Percentiles rank a stretch among this genome's conserved stretches.
Evolutionary conservation across 2,888 invertebrate species (phyloP).

Genomic region (Orthosia gracilis): DNA sequence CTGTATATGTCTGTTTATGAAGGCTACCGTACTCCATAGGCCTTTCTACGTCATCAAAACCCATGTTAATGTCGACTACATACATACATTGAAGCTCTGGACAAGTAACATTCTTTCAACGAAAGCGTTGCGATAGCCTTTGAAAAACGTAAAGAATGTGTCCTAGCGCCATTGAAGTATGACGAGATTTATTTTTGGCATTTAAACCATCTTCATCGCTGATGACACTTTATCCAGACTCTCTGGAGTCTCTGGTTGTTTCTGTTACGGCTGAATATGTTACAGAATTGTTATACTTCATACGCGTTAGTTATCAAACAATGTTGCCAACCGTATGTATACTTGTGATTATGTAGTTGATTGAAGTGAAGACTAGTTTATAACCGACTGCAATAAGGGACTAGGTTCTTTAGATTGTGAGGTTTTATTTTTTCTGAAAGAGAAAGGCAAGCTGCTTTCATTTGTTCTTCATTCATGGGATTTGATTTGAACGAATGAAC

Average conservation of each 20-base stretch:
- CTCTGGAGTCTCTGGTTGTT: too few relatives aligned
- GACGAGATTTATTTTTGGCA: too few relatives aligned
- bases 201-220: too few relatives aligned
- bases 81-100: neutral
- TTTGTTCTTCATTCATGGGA: neutral
- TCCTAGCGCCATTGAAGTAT: too few relatives aligned
- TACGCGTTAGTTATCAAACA: constrained; percentile 46
- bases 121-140: too few relatives aligned
- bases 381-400: neutral
- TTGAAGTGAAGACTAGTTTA: constrained; percentile 16
- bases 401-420: neutral
- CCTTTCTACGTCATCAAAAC: constrained; percentile 18
- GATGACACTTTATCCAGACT: too few relatives aligned
- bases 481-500: neutral
- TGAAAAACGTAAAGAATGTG: too few relatives aligned
- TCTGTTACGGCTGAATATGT: constrained; percentile 15
- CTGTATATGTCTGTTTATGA: neutral
- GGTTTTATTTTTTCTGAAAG: neutral
- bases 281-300: constrained; percentile 27
- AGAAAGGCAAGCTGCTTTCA: neutral
- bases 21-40: constrained; percentile 6
- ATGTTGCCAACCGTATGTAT: constrained; percentile 4
- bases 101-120: too few relatives aligned
- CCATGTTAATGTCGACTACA: constrained; percentile 24
- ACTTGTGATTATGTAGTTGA: constrained; percentile 29